Base-by-base conservation (phyloP, 2,113 vertebrate species). In the Haemorhous mexicanus region DNA sequence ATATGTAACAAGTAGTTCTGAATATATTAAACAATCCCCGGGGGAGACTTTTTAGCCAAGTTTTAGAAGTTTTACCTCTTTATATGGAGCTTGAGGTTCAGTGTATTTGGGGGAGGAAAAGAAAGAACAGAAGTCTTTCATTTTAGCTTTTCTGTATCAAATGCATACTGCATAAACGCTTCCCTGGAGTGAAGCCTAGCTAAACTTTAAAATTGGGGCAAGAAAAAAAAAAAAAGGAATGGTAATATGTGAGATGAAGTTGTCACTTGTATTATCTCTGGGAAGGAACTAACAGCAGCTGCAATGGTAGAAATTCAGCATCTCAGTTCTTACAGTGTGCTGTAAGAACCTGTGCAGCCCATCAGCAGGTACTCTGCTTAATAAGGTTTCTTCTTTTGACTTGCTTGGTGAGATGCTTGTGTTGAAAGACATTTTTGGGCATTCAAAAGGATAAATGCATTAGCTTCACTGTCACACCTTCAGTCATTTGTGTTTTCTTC, bases 41-140 rank as follows among this genome's bases (percentile, higher is more conserved):
- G 90, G 69, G 95, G 91, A 26, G 83, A 63, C 47, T 83, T 89
- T 76, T 86, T 74, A 93, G 76, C 91, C 93, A 95, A 84, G 56
- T 74, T 93, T 73, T 75, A 94, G 83, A 88, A 77, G 90, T 82
- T 89, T 67, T 75, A 22, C 50, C 30, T 70, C 50, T 85, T 85
- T 90, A 77, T 92, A 20, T 75, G 88, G 92, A 93, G n/a, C 28
- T 69, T 84, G 67, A 75, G 30, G 37, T 85, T 61, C 50, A 35
- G 41, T 2, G 1, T 84, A 7, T 91, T 92, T 72, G 50, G 41
- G 67, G 58, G 70, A 82, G 35, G 37, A 35, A 88, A 87, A 66
- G 43, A 84, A 74, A 89, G 30, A 79, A 69, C 37, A 93, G 49
- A 27, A 81, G 41, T 41, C 72, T 90, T 97, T 96, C 74, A 86